Percentiles rank a stretch among this genome's conserved stretches.
phyloP scores from a whole-genome alignment of 2,888 invertebrate genomes.

The Zaprionus obscuricornis region DNA sequence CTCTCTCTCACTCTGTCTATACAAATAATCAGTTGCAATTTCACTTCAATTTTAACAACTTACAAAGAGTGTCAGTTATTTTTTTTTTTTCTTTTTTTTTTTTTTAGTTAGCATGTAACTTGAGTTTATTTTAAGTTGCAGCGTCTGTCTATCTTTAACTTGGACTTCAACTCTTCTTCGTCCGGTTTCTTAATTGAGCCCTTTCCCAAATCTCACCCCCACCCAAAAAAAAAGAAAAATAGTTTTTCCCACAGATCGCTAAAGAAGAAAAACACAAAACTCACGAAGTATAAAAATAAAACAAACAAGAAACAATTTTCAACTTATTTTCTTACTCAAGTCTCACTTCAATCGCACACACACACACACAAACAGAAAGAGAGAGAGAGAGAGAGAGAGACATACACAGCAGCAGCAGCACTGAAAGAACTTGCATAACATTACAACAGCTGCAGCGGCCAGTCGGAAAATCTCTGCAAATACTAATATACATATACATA shows the following conservation, averaged over 20 bases:
- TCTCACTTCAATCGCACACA: too few species aligned
- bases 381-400: conserved; percentile 5
- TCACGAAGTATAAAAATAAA: conserved; percentile 25
- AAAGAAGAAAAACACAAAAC: conserved; percentile 12
- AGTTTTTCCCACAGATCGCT: conserved; percentile 49
- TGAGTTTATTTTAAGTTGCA: too few species aligned
- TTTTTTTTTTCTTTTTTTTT: too few species aligned
- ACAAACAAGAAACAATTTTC: conserved; percentile 35
- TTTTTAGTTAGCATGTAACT: too few species aligned
- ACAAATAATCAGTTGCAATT: conserved; percentile 70
- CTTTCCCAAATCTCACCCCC: conserved; percentile 19
- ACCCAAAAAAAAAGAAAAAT: too few species aligned
- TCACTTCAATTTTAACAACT: conserved; percentile 67
- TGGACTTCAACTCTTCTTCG: conserved; percentile 5
- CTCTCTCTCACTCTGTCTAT: conserved; percentile 39
- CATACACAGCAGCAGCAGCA: too few species aligned
- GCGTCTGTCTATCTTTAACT: too few species aligned
- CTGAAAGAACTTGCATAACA: conserved; percentile 65
- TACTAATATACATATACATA: conserved; percentile 24
- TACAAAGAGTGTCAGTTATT: conserved; percentile 64
- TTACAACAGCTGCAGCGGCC: conserved; percentile 2
- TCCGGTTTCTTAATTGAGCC: conserved; percentile 53
- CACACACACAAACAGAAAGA: too few species aligned
- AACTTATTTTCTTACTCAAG: conserved; percentile 14
- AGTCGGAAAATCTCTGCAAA: conserved; percentile 25